Evolutionary conservation across 2,888 invertebrate species (phyloP).

Genomic region (Julus scanicus): DNA sequence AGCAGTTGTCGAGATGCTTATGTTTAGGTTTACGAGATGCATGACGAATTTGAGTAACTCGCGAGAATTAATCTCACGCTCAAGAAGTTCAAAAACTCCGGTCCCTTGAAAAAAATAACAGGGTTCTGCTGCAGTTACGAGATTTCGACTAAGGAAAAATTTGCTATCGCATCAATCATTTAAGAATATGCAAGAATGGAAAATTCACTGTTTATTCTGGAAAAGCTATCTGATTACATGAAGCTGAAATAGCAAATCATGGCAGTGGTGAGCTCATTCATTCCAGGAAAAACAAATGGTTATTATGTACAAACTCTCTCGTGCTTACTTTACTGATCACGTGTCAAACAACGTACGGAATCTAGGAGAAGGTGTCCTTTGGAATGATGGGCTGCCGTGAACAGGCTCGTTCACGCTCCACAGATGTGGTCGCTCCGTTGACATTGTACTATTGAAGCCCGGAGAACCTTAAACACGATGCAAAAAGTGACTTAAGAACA

Average conservation of each 20-base stretch:
- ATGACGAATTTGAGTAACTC: too few relatives aligned
- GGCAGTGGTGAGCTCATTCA: slow-evolving; percentile 15
- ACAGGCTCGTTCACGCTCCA: slow-evolving; percentile 55
- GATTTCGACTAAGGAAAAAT: too few relatives aligned
- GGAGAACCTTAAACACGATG: neutral
- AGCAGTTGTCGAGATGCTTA: too few relatives aligned
- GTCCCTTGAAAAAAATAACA: too few relatives aligned
- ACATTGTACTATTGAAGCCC: slow-evolving; percentile 34
- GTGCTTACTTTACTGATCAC: neutral
- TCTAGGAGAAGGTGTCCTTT: slow-evolving; percentile 54
- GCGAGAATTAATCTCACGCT: too few relatives aligned
- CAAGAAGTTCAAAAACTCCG: too few relatives aligned
- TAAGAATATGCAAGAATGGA: too few relatives aligned
- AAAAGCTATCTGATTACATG: neutral
- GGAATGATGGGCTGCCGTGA: slow-evolving; percentile 53
- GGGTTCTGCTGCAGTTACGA: too few relatives aligned
- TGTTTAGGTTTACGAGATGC: too few relatives aligned
- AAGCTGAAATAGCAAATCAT: neutral
- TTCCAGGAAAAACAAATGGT: neutral
- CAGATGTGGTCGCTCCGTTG: slow-evolving; percentile 46
- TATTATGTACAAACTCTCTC: neutral
- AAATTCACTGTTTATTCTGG: slow-evolving; percentile 11
- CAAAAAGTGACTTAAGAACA: neutral
- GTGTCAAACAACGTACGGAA: slow-evolving; percentile 16
- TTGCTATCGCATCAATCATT: too few relatives aligned